These are phyloP conservation scores for Psittacula cyanocephala DNA, from an alignment of 2,113 vertebrate genomes.

Conservation along the genomic window DNA sequence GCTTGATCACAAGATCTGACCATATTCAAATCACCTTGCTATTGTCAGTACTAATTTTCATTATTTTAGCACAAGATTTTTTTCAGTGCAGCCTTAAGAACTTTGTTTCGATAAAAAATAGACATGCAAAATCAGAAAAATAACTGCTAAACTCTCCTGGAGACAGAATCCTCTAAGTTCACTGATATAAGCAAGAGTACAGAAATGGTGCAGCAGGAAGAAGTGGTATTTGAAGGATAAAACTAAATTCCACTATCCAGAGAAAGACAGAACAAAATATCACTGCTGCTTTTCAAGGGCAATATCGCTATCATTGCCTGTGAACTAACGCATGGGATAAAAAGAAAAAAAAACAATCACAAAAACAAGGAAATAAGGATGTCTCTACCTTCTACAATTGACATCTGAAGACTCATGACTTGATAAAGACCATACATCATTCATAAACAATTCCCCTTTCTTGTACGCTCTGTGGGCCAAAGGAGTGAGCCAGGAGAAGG, in stretches of 20 bases:
- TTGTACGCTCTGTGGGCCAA: constrained; percentile 80
- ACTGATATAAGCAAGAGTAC: background rate
- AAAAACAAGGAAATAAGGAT: background rate
- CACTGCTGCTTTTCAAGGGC: background rate
- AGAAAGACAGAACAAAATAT: background rate
- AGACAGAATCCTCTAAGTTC: background rate
- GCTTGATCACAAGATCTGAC: background rate
- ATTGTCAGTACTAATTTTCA: background rate
- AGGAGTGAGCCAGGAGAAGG: constrained; percentile 91
- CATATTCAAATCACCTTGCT: background rate
- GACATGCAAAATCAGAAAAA: background rate
- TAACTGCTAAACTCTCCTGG: background rate
- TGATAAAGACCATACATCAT: constrained; percentile 88
- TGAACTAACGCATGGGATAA: accelerated
- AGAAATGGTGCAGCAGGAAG: background rate
- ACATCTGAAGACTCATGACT: constrained; percentile 84
- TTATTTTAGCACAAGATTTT: background rate
- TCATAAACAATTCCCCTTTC: constrained; percentile 86
- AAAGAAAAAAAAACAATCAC: background rate
- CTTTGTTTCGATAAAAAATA: background rate
- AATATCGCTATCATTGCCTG: background rate
- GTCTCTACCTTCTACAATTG: constrained; percentile 86
- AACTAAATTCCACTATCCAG: background rate
- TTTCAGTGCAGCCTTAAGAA: background rate
- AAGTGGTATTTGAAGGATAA: background rate